Evolutionary conservation across 2,888 invertebrate genomes (phyloP), one percentile per base, ranked within the genome.

Genomic region (Gryllus longicercus): DNA sequence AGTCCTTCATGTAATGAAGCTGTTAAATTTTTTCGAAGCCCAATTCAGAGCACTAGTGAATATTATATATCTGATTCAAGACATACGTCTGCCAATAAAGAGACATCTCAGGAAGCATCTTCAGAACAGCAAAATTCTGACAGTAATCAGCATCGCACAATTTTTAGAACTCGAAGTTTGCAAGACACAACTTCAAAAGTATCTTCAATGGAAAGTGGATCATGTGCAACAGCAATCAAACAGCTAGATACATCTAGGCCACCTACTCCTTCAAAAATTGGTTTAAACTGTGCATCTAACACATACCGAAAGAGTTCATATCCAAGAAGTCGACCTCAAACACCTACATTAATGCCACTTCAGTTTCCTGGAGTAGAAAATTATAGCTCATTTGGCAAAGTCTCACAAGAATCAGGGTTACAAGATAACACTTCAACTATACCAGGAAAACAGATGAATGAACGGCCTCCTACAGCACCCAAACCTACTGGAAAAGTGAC

Each of bases 111-210:
- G 38, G 76, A 78, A 76, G 75, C 51, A 51, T 25, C n/a, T 49
- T n/a, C 49, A 79, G 25, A 51, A 38, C 38, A 18, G 49, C 63
- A 18, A 76, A 76, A 63, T 63, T 16, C 50, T 18, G 75, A 78
- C 25, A 14, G 75, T 76, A 75, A 75, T 38, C 79, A 76, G 8
- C 83, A 84, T 79, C 83, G 85, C 23, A 82, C 85, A 11, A 87
- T 88, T 4, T 87, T 87, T 51, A 83, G 88, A 50, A 88, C 88
- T 0, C 87, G 87, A 81, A 88, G 88, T n/a, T 85, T 88, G 25
- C 88, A 88, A 81, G 88, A 88, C 75, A 87, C 88, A 21, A 85
- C 76, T 38, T 23, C 78, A 18, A 18, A 18, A 25, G 51, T 63
- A n/a, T 49, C 78, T 38, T 51, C 76, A 18, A 14, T 23, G 8